phyloP scores from a whole-genome alignment of 2,113 vertebrate genomes.

The Hippolais icterina region DNA sequence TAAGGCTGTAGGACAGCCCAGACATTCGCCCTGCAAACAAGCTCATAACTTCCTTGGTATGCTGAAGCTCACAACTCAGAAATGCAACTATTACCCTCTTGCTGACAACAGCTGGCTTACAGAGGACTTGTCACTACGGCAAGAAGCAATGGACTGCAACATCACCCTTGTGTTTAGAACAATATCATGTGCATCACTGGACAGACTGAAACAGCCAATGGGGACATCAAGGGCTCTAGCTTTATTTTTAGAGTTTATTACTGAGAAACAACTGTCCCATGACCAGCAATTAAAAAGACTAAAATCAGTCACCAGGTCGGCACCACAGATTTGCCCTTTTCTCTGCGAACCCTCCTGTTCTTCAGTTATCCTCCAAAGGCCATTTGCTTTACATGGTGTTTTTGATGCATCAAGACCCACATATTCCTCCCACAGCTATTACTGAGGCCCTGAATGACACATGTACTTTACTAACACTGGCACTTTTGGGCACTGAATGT shows the following conservation, averaged over 20 bases:
- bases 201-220: background rate
- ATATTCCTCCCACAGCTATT: background rate
- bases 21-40: background rate
- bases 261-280: background rate
- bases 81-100: background rate
- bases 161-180: background rate
- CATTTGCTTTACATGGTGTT: background rate
- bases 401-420: background rate
- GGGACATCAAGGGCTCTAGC: background rate
- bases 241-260: slow-evolving; percentile 19
- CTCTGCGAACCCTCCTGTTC: background rate
- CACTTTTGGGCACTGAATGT: background rate
- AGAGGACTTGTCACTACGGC: background rate
- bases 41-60: background rate
- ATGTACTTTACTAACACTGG: background rate
- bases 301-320: background rate
- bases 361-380: background rate
- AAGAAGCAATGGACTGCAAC: background rate
- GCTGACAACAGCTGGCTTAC: background rate
- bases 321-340: background rate
- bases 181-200: background rate
- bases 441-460: background rate
- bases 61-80: background rate
- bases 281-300: background rate
- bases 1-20: background rate